Conservation (phyloP, 2,888 invertebrate genomes). For the Polymixis lichenea region DNA sequence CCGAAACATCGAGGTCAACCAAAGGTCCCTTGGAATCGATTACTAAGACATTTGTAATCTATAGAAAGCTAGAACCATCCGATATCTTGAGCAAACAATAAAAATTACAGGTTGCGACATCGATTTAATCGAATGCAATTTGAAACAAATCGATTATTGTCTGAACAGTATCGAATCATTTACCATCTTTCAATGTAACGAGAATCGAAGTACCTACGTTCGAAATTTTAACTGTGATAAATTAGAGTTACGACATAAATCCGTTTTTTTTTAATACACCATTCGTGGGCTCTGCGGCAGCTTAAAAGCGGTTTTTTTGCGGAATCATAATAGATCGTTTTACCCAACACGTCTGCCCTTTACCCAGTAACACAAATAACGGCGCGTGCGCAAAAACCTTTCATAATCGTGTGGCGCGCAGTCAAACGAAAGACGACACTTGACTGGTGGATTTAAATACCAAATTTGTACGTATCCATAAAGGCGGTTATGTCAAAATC, state of each 20-base stretch:
- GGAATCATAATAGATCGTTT: slow-evolving; percentile 72
- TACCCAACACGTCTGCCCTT: slow-evolving; percentile 82
- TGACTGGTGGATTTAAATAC: slow-evolving; percentile 63
- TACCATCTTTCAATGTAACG: slow-evolving; percentile 60
- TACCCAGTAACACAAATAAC: slow-evolving; percentile 87
- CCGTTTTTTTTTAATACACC: slow-evolving; percentile 26
- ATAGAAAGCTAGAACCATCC: slow-evolving; percentile 51
- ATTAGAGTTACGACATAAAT: slow-evolving; percentile 53
- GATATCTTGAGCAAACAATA: slow-evolving; percentile 53
- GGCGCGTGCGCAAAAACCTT: slow-evolving; percentile 77
- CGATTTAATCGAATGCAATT: slow-evolving; percentile 57
- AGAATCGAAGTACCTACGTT: slow-evolving; percentile 38
- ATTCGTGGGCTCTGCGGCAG: slow-evolving; percentile 34
- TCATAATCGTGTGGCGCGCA: slow-evolving; percentile 62
- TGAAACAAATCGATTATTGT: slow-evolving; percentile 66
- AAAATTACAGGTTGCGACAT: slow-evolving; percentile 60
- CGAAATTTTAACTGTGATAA: slow-evolving; percentile 52
- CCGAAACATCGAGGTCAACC: slow-evolving; percentile 53
- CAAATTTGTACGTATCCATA: slow-evolving; percentile 61
- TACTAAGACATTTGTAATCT: slow-evolving; percentile 50
- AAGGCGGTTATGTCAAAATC: slow-evolving; percentile 70
- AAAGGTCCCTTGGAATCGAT: slow-evolving; percentile 55
- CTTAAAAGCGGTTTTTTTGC: slow-evolving; percentile 66
- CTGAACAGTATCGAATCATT: slow-evolving; percentile 63
- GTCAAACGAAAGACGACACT: slow-evolving; percentile 69